Base-by-base conservation (phyloP, 2,888 invertebrate species). In the Heliconius aoede region DNA sequence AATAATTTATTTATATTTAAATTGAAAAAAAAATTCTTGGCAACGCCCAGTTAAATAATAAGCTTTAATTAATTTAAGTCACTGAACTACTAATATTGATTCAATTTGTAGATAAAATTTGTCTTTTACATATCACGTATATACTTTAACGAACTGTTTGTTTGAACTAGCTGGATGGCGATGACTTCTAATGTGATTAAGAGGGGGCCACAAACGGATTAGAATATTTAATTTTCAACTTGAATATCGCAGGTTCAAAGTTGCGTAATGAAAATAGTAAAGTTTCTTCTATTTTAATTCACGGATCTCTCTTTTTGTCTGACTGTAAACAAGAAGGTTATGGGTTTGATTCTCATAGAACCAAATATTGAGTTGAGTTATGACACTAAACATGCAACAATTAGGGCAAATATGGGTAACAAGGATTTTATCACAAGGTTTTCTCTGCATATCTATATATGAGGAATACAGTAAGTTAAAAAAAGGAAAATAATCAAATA, bases 111-210 rank as follows among this genome's bases (percentile, higher is more conserved):
- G n/a, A 36, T 36, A 64, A 32, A 32, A n/a, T 64, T 24, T 36
- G n/a, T 64, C 32, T 64, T 64, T 26, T 64, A 64, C 64, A 64
- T 5, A 36, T n/a, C 32, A 64, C 64, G n/a, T 64, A 62, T 4
- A 26, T 60, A 21, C 32, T 64, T 64, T 64, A 64, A 64, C 64
- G 64, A 64, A 32, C 32, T 64, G 64, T 64, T 64, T 64, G 32
- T 64, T 36, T 26, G 60, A 7, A 60, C 24, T 24, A 13, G 64
- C 64, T 64, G n/a, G 32, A 36, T 11, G 64, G 64, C 64, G 24
- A 64, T 64, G 64, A 64, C 64, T 64, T 11, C n/a, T 64, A 64
- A 64, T 64, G 64, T 64, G 32, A 64, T 64, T 64, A 64, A 2
- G 32, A 64, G 36, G 24, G 32, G 64, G 36, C 60, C 26, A 26